Evolutionary conservation across 2,797 vertebrate genomes (phyloP), one percentile per base, ranked within the genome.

Genomic region (Rhinichthys osculus): DNA sequence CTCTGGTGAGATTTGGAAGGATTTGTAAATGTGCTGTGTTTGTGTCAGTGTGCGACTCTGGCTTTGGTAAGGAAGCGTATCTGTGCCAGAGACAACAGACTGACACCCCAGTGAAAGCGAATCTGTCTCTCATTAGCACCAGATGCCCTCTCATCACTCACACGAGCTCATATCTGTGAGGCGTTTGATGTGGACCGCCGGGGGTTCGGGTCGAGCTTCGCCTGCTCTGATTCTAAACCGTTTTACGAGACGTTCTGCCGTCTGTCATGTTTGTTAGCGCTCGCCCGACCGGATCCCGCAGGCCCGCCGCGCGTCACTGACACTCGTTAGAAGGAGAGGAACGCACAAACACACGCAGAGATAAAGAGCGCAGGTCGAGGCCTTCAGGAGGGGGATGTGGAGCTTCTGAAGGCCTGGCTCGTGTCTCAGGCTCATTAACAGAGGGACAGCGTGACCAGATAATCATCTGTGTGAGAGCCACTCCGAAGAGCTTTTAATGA

Each of bases 401-500:
- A 33, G 62, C 62, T 3, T 7, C 27, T 66, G 62, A 66, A 33
- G 9, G 5, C 67, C 27, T 3, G 23, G 9, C 69, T 72, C 35
- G 38, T 33, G 42, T 82, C 80, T 82, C 80, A 30, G 50, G 82
- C 90, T 91, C 23, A 91, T 92, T 91, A 89, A 78, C 86, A 86
- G 78, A 78, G 70, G 44, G 40, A 82, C 23, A 5, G 33, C 73
- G 66, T 70, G 85, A 83, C 88, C 87, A 91, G 89, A 91, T 90
- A 85, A 89, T 89, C 86, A 87, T 89, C 89, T 90, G 40, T 90
- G 87, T 92, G 87, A 90, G 91, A 90, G 88, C 91, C 54, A 67
- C 78, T 82, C 42, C 13, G 17, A 72, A 42, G 80, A 79, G 59
- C 85, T 90, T 64, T 90, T 91, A 91, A 92, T 93, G 88, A 93